phyloP scores from a whole-genome alignment of 64 coral and sea anemone genomes.

The Hydrozoanthus tunicans region DNA sequence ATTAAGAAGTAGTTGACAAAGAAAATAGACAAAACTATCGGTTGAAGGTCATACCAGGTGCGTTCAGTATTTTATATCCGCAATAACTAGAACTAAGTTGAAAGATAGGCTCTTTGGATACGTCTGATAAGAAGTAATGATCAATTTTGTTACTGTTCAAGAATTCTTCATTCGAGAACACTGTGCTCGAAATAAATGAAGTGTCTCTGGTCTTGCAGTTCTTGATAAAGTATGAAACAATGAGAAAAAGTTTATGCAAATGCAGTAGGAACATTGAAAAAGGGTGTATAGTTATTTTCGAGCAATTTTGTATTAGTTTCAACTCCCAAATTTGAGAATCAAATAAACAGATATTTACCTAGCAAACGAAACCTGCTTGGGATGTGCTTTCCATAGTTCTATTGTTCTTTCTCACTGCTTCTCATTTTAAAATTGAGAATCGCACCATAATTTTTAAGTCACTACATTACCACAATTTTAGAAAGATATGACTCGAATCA shows the following conservation, averaged over 20 bases:
- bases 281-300: background rate
- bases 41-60: background rate
- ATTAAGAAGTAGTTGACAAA: background rate
- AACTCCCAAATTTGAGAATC: background rate
- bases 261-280: background rate
- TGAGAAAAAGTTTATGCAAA: background rate
- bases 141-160: too few relatives aligned
- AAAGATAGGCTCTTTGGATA: background rate
- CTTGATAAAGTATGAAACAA: too few relatives aligned
- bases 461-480: too few relatives aligned
- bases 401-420: too few relatives aligned
- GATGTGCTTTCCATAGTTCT: too few relatives aligned
- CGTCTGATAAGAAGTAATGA: too few relatives aligned
- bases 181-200: too few relatives aligned
- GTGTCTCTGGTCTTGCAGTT: too few relatives aligned
- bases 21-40: too few relatives aligned
- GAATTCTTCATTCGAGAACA: too few relatives aligned
- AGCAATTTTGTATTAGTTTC: background rate
- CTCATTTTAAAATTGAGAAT: background rate
- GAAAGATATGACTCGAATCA: too few relatives aligned
- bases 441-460: too few relatives aligned
- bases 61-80: background rate
- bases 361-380: background rate
- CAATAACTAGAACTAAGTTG: background rate
- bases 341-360: background rate